Conservation (phyloP, 2,113 vertebrate genomes). For the Hystrix brachyura region DNA sequence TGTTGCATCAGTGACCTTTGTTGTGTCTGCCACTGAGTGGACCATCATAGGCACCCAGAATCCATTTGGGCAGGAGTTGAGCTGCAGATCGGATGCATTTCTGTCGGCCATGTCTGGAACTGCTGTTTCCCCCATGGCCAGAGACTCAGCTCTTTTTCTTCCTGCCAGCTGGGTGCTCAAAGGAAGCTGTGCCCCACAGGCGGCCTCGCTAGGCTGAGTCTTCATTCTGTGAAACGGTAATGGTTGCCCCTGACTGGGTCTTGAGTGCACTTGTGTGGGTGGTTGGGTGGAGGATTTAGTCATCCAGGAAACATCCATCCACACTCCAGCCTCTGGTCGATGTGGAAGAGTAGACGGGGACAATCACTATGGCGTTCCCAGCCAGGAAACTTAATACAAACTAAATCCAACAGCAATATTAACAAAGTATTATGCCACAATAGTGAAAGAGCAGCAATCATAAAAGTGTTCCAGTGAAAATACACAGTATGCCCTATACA, state of each 20-base stretch:
- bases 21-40: neutral
- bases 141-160: neutral
- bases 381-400: neutral
- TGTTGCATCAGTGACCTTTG: neutral
- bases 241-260: neutral
- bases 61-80: neutral
- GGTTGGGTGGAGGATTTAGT: neutral
- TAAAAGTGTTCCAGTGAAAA: neutral
- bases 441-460: neutral
- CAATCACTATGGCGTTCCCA: conserved; percentile 37
- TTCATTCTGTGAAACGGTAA: neutral
- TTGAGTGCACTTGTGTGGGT: neutral
- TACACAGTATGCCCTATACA: neutral
- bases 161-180: neutral
- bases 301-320: conserved; percentile 50
- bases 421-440: neutral
- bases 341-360: conserved; percentile 42
- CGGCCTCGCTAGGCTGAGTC: neutral
- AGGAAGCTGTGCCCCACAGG: neutral
- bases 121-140: neutral
- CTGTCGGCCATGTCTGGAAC: neutral
- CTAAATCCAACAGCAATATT: neutral
- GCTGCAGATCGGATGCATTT: neutral
- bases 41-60: neutral
- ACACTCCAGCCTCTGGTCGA: neutral